Conservation (phyloP, 2,113 vertebrate species). For the Oncorhynchus kisutch region DNA sequence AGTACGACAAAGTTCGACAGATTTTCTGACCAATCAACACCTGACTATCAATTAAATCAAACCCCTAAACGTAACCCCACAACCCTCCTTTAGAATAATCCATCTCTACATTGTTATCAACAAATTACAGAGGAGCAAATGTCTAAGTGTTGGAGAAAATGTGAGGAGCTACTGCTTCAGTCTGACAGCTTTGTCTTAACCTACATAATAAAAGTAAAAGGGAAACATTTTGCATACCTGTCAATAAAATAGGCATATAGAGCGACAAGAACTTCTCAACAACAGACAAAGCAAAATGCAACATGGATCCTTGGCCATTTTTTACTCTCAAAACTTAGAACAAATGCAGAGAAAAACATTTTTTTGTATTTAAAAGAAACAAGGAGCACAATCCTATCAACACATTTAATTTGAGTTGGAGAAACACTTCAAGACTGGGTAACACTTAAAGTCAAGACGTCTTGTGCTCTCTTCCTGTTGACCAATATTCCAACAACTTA, state of each 20-base stretch:
- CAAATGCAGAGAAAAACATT: constrained; percentile 26
- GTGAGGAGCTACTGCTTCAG: background rate
- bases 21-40: background rate
- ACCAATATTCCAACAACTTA: constrained; percentile 29
- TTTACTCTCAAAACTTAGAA: background rate
- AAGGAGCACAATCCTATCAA: constrained; percentile 28
- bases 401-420: constrained; percentile 38
- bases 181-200: background rate
- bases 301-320: constrained; percentile 52
- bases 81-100: background rate
- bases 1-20: background rate
- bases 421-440: constrained; percentile 30
- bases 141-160: background rate
- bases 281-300: constrained; percentile 30
- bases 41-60: background rate
- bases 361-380: constrained; percentile 32
- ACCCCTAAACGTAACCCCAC: background rate
- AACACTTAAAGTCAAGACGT: constrained; percentile 31
- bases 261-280: constrained; percentile 39
- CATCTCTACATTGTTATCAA: background rate
- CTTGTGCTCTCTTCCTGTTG: constrained; percentile 5
- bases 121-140: background rate
- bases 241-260: constrained; percentile 41
- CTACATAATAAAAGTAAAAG: constrained; percentile 1
- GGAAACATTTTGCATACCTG: background rate